Evolutionary conservation across 2,888 invertebrate genomes (phyloP).

Genomic region (Eurois occulta): DNA sequence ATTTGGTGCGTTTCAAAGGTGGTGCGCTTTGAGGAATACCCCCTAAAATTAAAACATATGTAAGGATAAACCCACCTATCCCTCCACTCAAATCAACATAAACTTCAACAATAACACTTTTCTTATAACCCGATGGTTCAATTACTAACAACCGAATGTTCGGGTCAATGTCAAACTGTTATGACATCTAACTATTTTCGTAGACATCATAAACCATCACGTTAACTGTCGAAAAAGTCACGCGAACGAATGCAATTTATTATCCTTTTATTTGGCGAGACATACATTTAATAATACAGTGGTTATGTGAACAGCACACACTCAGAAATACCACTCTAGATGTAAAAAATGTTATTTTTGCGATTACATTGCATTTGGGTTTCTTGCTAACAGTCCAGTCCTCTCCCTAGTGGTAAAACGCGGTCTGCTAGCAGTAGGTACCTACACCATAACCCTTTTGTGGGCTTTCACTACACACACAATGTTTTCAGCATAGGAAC

Average conservation of each 20-base stretch:
- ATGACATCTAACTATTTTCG: conserved; percentile 51
- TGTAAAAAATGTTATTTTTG: not conserved
- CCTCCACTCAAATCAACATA: conserved; percentile 42
- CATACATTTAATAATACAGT: conserved; percentile 49
- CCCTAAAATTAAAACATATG: not conserved
- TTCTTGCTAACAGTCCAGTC: not conserved
- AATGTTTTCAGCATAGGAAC: not conserved
- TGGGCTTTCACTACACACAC: not conserved
- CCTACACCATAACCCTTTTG: not conserved
- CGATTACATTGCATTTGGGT: not conserved
- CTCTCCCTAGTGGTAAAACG: not conserved
- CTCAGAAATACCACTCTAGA: conserved; percentile 20
- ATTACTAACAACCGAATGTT: conserved; percentile 48
- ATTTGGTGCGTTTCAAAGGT: no score
- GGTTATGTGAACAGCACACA: not conserved
- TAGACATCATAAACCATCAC: conserved; percentile 63
- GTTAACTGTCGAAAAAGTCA: conserved; percentile 64
- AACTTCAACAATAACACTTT: conserved; percentile 31
- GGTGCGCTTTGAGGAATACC: no score
- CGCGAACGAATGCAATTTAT: conserved; percentile 68
- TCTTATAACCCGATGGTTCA: conserved; percentile 34
- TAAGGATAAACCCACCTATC: not conserved
- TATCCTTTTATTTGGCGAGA: conserved; percentile 64
- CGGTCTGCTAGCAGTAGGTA: not conserved
- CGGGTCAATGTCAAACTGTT: conserved; percentile 63